Percentiles rank a stretch among this genome's conserved stretches.
phyloP scores from a whole-genome alignment of 1,140 invertebrate species.

The Drosophila subpulchrella region DNA sequence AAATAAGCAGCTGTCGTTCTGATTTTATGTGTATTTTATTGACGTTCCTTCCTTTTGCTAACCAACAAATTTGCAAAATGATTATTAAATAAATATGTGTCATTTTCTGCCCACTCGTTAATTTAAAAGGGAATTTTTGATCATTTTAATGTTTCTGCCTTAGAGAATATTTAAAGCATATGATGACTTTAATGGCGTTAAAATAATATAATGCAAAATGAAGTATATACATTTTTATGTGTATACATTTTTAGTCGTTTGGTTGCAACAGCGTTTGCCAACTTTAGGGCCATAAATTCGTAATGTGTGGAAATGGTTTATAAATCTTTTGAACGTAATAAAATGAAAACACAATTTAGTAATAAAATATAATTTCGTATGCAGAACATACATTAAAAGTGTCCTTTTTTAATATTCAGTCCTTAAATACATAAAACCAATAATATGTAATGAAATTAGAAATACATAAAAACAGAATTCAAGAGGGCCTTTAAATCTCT shows the following conservation, averaged over 20 bases:
- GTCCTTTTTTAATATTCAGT: background rate
- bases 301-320: background rate
- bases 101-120: too few species aligned
- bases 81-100: background rate
- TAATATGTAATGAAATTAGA: background rate
- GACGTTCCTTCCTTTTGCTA: background rate
- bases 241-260: background rate
- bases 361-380: background rate
- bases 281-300: slow-evolving; percentile 2
- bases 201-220: background rate
- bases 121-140: background rate
- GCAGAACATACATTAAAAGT: background rate
- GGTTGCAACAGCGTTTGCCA: background rate
- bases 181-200: background rate
- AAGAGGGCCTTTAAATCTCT: too few species aligned
- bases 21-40: background rate
- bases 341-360: background rate
- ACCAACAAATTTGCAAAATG: too few species aligned
- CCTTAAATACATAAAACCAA: background rate
- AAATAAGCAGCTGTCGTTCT: too few species aligned
- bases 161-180: background rate
- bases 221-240: background rate
- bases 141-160: background rate
- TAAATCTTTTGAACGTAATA: background rate
- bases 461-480: too few species aligned